Base-by-base conservation (phyloP, 2,888 invertebrate genomes). In the Saturnia pavonia region DNA sequence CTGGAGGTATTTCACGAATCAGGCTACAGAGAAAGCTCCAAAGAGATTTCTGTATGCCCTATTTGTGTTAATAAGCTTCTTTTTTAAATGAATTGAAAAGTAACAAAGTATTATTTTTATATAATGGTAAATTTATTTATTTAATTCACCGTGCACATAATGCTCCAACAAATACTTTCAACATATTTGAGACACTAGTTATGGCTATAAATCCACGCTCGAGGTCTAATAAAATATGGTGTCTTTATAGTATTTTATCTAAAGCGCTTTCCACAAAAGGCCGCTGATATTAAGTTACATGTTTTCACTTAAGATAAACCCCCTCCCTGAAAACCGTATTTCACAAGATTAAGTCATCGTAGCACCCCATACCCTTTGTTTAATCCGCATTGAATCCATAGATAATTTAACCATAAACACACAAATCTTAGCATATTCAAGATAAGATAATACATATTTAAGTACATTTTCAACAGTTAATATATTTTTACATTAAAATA, bases 251-350 rank as follows among this genome's bases (percentile, higher is more conserved):
- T 65, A 25, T 70, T 67, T 67, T 70, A 70, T 70, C 80, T 78
- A 76, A 77, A 78, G 79, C 79, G 74, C 75, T 69, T 71, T 69
- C 75, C 79, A 78, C 76, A 80, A 81, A 83, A 80, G 76, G 76
- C 80, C 77, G 80, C 82, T 83, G 83, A 84, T 84, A 82, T 85
- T 86, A 82, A 82, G 80, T 77, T 80, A 81, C 80, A 81, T 81
- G 77, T 86, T 87, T 86, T 85, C 84, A 85, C 85, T 87, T 84
- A 79, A 87, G 87, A 86, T 87, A 87, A 87, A 82, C 82, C 78
- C 75, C 76, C 78, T 77, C 74, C 72, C 70, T 70, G 76, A 79
- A 65, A 78, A 81, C 82, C 83, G 84, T 87, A 87, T 87, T 88
- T 87, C 78, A 87, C 80, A 82, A 86, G 86, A 87, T 86, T 85